These are phyloP conservation scores for Grus americana DNA, from an alignment of 2,113 vertebrate species.

Conservation along the genomic window DNA sequence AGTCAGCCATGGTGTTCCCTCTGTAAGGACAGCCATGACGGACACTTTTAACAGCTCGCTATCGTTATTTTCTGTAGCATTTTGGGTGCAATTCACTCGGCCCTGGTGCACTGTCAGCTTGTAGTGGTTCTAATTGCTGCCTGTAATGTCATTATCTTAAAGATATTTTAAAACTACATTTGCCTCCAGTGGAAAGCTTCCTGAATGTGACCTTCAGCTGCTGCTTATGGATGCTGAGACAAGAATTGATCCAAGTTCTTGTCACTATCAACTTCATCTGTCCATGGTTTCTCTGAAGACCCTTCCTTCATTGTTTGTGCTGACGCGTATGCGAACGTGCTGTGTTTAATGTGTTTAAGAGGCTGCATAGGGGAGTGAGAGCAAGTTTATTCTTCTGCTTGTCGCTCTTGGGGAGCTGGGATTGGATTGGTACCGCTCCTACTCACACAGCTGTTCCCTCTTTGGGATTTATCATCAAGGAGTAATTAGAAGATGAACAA, in stretches of 20 bases:
- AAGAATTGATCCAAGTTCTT: neutral
- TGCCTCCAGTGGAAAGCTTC: neutral
- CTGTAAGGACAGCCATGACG: neutral
- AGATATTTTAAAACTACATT: neutral
- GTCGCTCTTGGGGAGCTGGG: neutral
- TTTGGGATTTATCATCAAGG: neutral
- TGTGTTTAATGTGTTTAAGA: neutral
- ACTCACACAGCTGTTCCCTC: neutral
- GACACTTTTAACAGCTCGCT: neutral
- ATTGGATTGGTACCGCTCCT: neutral
- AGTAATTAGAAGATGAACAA: neutral
- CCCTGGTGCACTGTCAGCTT: neutral
- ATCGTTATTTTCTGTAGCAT: neutral
- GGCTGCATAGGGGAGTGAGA: neutral
- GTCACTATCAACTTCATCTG: neutral
- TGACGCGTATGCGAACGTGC: fast-evolving
- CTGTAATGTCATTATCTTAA: neutral
- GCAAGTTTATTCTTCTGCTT: neutral
- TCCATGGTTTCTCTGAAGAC: neutral
- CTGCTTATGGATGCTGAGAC: neutral
- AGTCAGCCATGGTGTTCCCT: neutral
- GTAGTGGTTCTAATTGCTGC: neutral
- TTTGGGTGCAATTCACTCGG: neutral
- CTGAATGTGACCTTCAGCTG: neutral
- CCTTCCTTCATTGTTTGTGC: neutral